Evolutionary conservation across 2,888 invertebrate genomes (phyloP), one percentile per base, ranked within the genome.

Genomic region (Drosophila picticornis): DNA sequence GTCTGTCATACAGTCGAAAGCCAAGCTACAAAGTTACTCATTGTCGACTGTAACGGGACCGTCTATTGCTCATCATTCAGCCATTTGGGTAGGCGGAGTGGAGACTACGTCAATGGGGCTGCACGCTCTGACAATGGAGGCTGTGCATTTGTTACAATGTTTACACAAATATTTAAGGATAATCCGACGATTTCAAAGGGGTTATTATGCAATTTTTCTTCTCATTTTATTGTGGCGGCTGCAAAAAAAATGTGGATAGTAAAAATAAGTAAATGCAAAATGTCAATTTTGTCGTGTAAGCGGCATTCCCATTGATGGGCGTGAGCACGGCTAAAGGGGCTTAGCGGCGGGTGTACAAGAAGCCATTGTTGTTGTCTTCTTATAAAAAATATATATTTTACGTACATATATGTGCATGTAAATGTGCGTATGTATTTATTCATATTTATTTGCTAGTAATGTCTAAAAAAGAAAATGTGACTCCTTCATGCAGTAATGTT

Each of bases 101-200:
- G 19, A 16, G 29, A 38, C 56, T 61, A 51, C 68, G 56, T 66
- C 76, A 62, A 59, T 27, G 53, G 71, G 38, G 53, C 40, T 43
- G 38, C 66, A 65, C 53, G 59, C 70, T 75, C 75, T 84, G 68
- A 85, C 84, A 85, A 88, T 85, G 88, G 88, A 71, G 65, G 71
- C 73, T 84, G 89, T 88, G 91, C 91, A 91, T 91, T 91, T 91
- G 88, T 90, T 91, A 88, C 85, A 90, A 90, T 92, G 88, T 92
- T 92, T 91, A 92, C 92, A 91, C 84, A 91, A 92, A 92, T 92
- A 91, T 92, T 92, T 91, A 92, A 90, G 90, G 92, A 91, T 92
- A 91, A 91, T 91, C 91, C 91, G 85, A 84, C 89, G 90, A 91
- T 91, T 91, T 91, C 90, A 91, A 91, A 91, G 84, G 91, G 92